phyloP scores from a whole-genome alignment of 2,888 invertebrate genomes.

The Netelia inedita region DNA sequence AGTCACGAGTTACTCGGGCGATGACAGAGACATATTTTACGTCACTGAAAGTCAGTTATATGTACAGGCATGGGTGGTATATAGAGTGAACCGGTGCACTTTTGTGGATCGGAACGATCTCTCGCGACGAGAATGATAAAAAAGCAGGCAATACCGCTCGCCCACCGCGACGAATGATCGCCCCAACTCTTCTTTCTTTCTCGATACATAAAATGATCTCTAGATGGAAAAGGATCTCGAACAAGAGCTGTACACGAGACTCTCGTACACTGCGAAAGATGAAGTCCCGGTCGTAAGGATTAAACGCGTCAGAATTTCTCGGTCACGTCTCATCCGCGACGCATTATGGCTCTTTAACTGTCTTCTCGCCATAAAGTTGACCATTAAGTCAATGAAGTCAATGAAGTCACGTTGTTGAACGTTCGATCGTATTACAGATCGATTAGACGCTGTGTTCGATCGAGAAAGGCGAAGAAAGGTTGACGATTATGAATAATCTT shows the following conservation, averaged over 20 bases:
- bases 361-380: no score
- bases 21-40: conserved; percentile 82
- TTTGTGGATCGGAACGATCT: conserved; percentile 20
- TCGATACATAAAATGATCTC: not conserved
- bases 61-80: not conserved
- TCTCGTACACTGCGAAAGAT: no score
- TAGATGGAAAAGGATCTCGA: not conserved
- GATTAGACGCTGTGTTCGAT: not conserved
- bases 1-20: conserved; percentile 54
- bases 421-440: not conserved
- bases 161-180: conserved; percentile 48
- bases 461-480: conserved; percentile 28
- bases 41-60: conserved; percentile 74
- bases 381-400: no score
- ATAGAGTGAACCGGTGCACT: not conserved
- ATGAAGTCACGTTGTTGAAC: no score
- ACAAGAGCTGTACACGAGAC: no score
- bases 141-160: conserved; percentile 6
- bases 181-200: conserved; percentile 16
- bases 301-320: no score
- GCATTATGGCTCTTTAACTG: no score
- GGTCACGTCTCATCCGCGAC: no score
- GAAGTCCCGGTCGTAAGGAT: no score
- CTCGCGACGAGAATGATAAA: conserved; percentile 42
- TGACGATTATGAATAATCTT: conserved; percentile 75